Evolutionary conservation across 2,113 vertebrate genomes (phyloP).

Genomic region (Melanerpes formicivorus): DNA sequence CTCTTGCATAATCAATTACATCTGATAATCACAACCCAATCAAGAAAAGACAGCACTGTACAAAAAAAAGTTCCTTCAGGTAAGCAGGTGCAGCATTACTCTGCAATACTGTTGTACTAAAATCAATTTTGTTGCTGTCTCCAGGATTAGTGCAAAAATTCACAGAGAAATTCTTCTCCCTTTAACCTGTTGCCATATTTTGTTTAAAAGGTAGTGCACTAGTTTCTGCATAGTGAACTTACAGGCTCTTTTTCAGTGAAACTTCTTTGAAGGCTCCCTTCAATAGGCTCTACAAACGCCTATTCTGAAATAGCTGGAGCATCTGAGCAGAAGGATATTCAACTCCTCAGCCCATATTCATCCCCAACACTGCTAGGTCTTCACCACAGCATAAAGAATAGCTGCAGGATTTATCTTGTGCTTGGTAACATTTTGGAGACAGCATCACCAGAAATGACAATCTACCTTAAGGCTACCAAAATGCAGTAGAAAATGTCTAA

Average conservation of each 20-base stretch:
- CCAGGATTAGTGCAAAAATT: background rate
- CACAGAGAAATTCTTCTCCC: background rate
- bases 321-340: background rate
- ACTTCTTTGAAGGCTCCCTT: background rate
- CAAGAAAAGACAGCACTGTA: accelerated
- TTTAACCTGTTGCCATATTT: background rate
- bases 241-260: background rate
- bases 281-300: background rate
- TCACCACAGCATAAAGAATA: background rate
- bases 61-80: background rate
- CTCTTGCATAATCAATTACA: background rate
- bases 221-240: background rate
- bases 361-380: background rate
- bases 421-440: background rate
- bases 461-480: background rate
- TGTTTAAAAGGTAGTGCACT: background rate
- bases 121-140: background rate
- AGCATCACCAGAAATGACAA: background rate
- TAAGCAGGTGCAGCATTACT: background rate
- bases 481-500: background rate
- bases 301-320: background rate
- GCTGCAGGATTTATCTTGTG: background rate
- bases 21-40: background rate
- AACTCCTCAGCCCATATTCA: background rate
- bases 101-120: background rate